These are phyloP conservation scores for Falco rusticolus DNA, from an alignment of 2,797 vertebrate species.

Conservation along the genomic window DNA sequence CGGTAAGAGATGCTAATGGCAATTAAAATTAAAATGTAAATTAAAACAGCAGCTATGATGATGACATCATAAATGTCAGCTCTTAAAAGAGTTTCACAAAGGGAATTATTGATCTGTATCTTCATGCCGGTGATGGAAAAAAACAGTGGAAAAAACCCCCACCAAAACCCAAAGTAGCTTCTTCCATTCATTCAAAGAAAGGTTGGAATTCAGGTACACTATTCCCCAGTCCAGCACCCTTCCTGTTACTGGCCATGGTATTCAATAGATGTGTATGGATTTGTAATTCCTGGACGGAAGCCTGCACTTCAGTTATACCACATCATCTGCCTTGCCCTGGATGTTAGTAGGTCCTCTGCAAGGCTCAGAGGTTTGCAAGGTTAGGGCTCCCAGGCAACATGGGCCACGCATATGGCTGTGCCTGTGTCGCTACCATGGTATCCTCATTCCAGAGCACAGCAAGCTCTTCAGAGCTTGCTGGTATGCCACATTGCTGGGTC, in stretches of 20 bases:
- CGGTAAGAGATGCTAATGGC: neutral
- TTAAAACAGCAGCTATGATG: neutral
- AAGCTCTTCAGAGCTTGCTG: neutral
- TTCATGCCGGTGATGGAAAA: neutral
- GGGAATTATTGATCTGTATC: neutral
- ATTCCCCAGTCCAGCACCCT: neutral
- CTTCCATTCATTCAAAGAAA: neutral
- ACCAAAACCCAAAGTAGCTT: neutral
- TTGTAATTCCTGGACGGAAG: neutral
- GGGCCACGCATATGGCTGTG: neutral
- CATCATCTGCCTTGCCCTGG: neutral
- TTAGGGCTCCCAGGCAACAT: neutral
- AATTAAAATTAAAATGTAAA: neutral
- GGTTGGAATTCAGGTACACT: neutral
- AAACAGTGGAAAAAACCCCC: too few species aligned
- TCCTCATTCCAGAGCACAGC: too few species aligned
- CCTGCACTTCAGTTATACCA: neutral
- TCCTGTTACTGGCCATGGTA: neutral
- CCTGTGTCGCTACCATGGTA: neutral
- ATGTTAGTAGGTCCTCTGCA: neutral
- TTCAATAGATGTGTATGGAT: neutral
- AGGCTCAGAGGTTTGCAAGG: neutral
- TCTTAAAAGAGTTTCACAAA: neutral
- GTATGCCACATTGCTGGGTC: neutral
- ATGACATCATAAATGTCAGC: neutral